Base-by-base conservation (phyloP, 2,113 vertebrate species). In the Trematocara nigrifrons region DNA sequence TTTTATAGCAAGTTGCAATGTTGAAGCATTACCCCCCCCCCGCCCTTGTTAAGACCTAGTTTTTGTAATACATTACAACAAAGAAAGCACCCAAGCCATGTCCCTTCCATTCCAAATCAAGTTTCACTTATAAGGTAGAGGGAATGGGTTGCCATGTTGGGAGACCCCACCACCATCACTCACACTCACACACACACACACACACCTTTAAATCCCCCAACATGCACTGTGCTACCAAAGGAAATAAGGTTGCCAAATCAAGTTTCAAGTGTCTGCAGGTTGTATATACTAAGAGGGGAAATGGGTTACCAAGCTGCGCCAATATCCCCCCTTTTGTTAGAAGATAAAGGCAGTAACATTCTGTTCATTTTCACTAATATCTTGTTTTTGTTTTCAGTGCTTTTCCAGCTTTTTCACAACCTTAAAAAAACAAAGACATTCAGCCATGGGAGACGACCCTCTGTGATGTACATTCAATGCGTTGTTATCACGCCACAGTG, bases 181-280 rank as follows among this genome's bases (percentile, higher is more conserved):
- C 54, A 0, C 52, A 6, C 51, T 3, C 35, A 4, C 18, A 0
- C 20, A 0, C 20, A n/a, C n/a, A 2, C 52, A 3, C 26, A 6
- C 87, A 45, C 49, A 2, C 54, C 3, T 33, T 74, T 45, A 47
- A 10, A 53, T 31, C 51, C n/a, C 31, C 45, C 33, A 51, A 53
- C 54, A 13, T 64, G 16, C 12, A 2, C 51, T 64, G 16, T 78
- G 56, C 54, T 82, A 40, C 42, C 13, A 22, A 33, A 51, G 31
- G 51, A 82, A 69, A 18, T 10, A 18, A 33, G 13, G 82, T 89
- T 85, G 84, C 80, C 87, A 78, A 74, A 59, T 86, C 64, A 57
- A 29, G 6, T 18, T 93, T 93, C 91, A 91, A 91, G 87, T 90
- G 81, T 90, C 87, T 7, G 47, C 89, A 94, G 91, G 89, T 77